Evolutionary conservation across 2,888 invertebrate species (phyloP).

Genomic region (Monochamus alternatus): DNA sequence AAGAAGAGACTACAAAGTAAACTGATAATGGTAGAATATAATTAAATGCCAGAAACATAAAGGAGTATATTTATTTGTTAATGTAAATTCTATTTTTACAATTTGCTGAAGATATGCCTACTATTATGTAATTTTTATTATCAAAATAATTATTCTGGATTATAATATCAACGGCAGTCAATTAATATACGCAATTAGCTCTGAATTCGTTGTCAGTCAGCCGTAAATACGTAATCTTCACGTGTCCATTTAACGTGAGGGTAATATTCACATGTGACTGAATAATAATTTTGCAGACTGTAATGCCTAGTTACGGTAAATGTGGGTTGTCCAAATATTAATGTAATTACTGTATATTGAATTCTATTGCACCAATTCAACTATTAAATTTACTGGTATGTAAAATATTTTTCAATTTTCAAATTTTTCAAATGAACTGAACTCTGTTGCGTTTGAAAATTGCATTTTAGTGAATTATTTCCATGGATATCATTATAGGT

Average conservation of each 20-base stretch:
- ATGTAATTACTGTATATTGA: background rate
- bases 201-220: slow-evolving; percentile 1
- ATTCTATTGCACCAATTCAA: too few species aligned
- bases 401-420: too few species aligned
- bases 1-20: too few species aligned
- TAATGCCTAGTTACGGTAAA: background rate
- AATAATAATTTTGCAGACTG: background rate
- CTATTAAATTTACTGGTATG: too few species aligned
- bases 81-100: background rate
- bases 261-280: background rate
- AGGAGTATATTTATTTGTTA: too few species aligned
- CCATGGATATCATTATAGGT: too few species aligned
- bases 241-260: slow-evolving; percentile 3
- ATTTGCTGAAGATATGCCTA: background rate
- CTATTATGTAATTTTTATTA: background rate
- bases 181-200: slow-evolving; percentile 8
- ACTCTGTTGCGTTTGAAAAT: too few species aligned
- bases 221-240: slow-evolving; percentile 2
- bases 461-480: too few species aligned
- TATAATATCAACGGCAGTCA: slow-evolving; percentile 11
- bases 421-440: too few species aligned
- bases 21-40: too few species aligned
- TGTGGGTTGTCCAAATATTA: background rate
- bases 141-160: background rate
- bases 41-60: too few species aligned